A percentile compares a stretch with the other conserved stretches of the same genome.
Conservation (phyloP, 2,113 vertebrate genomes). For the Strigops habroptila region DNA sequence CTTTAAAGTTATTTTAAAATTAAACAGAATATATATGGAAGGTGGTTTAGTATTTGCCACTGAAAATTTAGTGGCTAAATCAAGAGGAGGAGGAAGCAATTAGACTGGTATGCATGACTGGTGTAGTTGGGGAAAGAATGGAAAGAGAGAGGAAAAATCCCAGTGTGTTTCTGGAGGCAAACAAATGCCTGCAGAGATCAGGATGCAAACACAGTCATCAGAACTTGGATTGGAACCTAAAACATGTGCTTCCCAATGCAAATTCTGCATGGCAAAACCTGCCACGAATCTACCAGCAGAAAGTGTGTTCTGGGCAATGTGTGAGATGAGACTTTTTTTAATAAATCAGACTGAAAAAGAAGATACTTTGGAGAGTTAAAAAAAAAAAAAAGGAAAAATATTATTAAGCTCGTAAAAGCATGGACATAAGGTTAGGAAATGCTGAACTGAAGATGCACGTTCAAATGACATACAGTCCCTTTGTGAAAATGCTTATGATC, state of each 20-base stretch:
- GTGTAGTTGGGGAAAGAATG: not conserved
- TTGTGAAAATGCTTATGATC: slow-evolving; percentile 6
- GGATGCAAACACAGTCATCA: not conserved
- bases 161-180: not conserved
- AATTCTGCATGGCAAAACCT: not conserved
- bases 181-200: not conserved
- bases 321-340: not conserved
- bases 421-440: not conserved
- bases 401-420: not conserved
- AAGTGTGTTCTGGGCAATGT: not conserved
- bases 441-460: not conserved
- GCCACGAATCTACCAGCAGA: not conserved
- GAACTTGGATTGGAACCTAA: not conserved
- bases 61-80: not conserved
- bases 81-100: not conserved
- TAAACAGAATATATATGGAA: not conserved
- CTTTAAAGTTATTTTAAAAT: not conserved
- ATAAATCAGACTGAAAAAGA: not conserved
- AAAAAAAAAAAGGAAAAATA: not conserved
- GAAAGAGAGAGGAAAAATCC: not conserved
- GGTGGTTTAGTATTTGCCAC: not conserved
- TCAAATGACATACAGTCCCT: not conserved
- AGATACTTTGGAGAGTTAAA: not conserved
- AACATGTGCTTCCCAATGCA: not conserved
- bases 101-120: not conserved